Evolutionary conservation across 2,797 vertebrate species (phyloP).

Genomic region (Merluccius polli): DNA sequence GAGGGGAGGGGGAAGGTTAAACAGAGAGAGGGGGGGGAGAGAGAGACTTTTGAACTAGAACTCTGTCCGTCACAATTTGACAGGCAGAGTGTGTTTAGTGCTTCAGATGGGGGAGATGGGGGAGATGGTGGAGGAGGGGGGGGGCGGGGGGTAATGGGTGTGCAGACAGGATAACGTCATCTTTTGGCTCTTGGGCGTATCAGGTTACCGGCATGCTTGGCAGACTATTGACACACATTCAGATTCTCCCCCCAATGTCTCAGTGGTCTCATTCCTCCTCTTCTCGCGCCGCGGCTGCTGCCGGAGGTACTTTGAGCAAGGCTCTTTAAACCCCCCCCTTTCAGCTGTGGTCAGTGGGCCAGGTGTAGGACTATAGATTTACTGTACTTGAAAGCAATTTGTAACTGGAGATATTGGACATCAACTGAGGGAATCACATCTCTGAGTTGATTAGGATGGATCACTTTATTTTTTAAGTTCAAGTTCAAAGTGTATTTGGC

Average conservation of each 20-base stretch:
- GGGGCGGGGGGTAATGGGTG: neutral
- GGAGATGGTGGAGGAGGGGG: neutral
- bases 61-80: neutral
- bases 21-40: too few relatives aligned
- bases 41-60: neutral
- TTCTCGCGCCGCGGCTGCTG: neutral
- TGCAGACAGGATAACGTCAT: neutral
- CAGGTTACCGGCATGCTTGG: neutral
- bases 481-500: neutral
- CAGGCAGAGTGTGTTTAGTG: neutral
- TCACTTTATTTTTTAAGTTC: neutral
- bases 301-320: conserved; percentile 1
- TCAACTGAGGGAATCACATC: neutral
- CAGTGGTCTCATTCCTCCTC: neutral
- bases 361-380: neutral
- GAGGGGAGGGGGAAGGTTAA: too few relatives aligned
- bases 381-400: neutral
- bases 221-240: conserved; percentile 1
- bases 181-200: neutral
- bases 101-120: neutral
- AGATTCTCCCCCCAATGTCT: neutral
- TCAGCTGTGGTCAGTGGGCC: neutral
- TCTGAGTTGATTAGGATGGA: neutral
- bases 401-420: neutral
- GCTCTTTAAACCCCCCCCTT: neutral